These are phyloP conservation scores for Sinonovacula constricta DNA, from an alignment of 1,140 invertebrate species.

Conservation along the genomic window DNA sequence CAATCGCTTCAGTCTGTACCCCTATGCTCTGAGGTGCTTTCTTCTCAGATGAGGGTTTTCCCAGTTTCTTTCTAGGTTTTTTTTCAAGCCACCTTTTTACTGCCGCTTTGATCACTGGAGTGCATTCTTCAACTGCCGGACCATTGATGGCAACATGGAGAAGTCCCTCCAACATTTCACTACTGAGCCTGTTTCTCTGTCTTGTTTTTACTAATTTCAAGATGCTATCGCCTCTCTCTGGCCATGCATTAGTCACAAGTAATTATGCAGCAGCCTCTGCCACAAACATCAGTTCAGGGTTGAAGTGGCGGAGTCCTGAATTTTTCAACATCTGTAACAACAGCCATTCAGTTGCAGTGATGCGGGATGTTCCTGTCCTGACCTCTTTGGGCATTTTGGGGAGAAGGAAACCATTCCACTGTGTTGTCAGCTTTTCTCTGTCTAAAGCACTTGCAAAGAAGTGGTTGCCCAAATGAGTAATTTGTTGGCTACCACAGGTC, in stretches of 20 bases:
- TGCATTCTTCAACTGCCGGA: not conserved
- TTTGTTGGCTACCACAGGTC: conserved; percentile 4
- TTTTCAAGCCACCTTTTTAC: not conserved
- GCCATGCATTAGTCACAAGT: conserved; percentile 27
- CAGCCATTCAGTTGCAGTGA: conserved; percentile 26
- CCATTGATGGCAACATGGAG: conserved; percentile 32
- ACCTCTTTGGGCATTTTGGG: conserved; percentile 17
- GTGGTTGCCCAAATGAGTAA: conserved; percentile 10
- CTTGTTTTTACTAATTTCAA: conserved; percentile 31
- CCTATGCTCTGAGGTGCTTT: not conserved
- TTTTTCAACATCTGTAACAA: not conserved
- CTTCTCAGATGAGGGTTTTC: not conserved
- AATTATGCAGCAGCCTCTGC: conserved; percentile 31
- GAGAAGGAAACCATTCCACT: conserved; percentile 13
- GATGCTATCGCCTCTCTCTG: not conserved
- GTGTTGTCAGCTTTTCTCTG: conserved; percentile 18
- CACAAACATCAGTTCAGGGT: not conserved
- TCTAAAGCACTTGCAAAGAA: conserved; percentile 6
- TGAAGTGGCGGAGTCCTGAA: not conserved
- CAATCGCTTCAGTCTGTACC: not conserved
- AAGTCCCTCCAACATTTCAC: conserved; percentile 10
- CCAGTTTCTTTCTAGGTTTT: conserved; percentile 11
- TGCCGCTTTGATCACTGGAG: not conserved
- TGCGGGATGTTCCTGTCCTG: not conserved
- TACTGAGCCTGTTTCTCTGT: conserved; percentile 2